A percentile compares a stretch with the other conserved stretches of the same genome.
These are phyloP conservation scores for Micoletzkya japonica DNA, from an alignment of 2,888 invertebrate genomes.

Conservation along the genomic window DNA sequence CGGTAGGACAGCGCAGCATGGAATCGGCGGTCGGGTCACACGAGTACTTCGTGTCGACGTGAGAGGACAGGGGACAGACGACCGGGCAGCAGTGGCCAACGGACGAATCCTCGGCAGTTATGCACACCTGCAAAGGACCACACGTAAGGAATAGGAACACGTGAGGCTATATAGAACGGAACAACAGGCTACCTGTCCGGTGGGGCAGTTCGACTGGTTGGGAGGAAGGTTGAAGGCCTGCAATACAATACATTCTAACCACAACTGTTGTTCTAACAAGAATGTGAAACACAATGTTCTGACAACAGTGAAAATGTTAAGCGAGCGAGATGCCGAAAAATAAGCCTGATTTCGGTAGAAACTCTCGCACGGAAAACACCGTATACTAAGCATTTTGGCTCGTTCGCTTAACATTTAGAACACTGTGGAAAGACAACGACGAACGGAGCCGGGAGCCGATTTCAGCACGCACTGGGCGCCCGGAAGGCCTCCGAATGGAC, in stretches of 20 bases:
- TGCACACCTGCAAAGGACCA: constrained; percentile 33
- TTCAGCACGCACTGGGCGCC: constrained; percentile 52
- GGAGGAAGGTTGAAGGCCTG: constrained; percentile 46
- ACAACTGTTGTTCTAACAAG: too few species aligned
- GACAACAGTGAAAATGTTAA: too few species aligned
- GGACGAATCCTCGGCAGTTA: constrained; percentile 56
- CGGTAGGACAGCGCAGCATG: constrained; percentile 51
- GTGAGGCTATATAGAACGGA: too few species aligned
- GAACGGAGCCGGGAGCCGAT: constrained; percentile 42
- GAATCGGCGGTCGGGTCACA: constrained; percentile 44
- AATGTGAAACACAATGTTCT: too few species aligned
- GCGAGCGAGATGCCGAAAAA: too few species aligned
- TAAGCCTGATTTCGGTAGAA: too few species aligned
- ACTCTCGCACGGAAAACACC: too few species aligned
- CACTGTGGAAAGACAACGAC: too few species aligned
- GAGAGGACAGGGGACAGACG: constrained; percentile 57
- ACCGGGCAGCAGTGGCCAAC: constrained; percentile 62
- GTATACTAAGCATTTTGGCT: too few species aligned
- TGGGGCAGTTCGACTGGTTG: constrained; percentile 54
- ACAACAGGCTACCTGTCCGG: constrained; percentile 41
- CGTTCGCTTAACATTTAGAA: too few species aligned
- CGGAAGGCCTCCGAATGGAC: constrained; percentile 59
- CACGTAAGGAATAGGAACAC: neutral
- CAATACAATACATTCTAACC: neutral
- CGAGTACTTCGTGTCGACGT: constrained; percentile 48